Conservation (phyloP, 2,888 invertebrate genomes). For the Xestia ashworthii region DNA sequence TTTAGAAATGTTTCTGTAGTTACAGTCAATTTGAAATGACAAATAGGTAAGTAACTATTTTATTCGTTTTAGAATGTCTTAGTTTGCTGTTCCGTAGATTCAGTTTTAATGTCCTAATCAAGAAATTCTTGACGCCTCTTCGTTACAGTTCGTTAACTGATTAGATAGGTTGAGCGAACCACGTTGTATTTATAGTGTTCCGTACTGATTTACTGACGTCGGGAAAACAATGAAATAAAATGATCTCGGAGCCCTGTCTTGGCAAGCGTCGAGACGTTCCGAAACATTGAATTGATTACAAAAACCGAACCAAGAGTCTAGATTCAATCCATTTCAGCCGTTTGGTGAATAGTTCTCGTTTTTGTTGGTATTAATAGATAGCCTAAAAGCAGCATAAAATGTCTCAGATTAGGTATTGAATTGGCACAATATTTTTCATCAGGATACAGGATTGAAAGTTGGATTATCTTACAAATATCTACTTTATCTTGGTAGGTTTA, state of each 20-base stretch:
- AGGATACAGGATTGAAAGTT: background rate
- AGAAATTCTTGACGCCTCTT: constrained; percentile 72
- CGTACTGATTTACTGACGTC: constrained; percentile 28
- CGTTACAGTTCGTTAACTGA: constrained; percentile 62
- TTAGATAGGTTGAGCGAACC: constrained; percentile 47
- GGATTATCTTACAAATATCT: constrained; percentile 4
- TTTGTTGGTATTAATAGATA: constrained; percentile 16
- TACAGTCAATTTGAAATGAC: background rate
- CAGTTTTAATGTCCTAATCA: constrained; percentile 75
- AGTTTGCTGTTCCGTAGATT: constrained; percentile 20
- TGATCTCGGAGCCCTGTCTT: constrained; percentile 38
- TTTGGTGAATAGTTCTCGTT: constrained; percentile 4
- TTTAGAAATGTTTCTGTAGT: background rate
- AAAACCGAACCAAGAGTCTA: constrained; percentile 19
- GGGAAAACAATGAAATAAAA: constrained; percentile 54
- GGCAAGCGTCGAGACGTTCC: constrained; percentile 31
- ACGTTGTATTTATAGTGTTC: constrained; percentile 49
- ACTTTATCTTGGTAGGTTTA: background rate
- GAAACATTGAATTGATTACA: constrained; percentile 46
- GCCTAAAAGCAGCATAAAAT: background rate
- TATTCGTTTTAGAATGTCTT: constrained; percentile 15
- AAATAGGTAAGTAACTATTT: constrained; percentile 11
- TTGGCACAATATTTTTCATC: background rate
- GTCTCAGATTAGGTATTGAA: background rate
- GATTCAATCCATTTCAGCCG: constrained; percentile 15